Evolutionary conservation across 2,888 invertebrate genomes (phyloP).

Genomic region (Acrobasis suavella): DNA sequence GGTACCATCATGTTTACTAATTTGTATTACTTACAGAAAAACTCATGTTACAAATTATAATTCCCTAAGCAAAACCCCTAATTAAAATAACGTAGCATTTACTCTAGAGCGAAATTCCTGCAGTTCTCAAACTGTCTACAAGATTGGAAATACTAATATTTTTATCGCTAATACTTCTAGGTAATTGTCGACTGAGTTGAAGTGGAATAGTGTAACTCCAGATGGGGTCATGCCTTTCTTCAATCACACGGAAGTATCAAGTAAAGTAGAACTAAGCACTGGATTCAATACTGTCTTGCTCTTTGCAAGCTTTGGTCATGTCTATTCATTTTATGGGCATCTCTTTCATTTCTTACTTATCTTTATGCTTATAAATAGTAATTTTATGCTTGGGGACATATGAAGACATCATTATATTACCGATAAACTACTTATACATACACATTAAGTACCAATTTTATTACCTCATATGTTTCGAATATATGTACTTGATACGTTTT

Average conservation of each 20-base stretch:
- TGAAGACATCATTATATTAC: too few relatives aligned
- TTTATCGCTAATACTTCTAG: neutral
- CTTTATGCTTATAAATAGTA: too few relatives aligned
- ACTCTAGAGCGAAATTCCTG: neutral
- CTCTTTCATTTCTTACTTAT: neutral
- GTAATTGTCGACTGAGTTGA: neutral
- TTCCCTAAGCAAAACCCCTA: neutral
- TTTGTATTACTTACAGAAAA: too few relatives aligned
- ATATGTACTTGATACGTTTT: too few relatives aligned
- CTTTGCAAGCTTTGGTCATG: neutral
- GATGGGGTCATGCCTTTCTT: conserved; percentile 6
- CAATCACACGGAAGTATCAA: conserved; percentile 1
- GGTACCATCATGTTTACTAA: too few relatives aligned
- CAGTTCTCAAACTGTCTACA: neutral
- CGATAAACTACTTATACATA: too few relatives aligned
- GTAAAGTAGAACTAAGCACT: conserved; percentile 1
- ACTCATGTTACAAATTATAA: neutral
- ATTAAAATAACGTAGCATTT: conserved; percentile 4
- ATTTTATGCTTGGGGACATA: neutral
- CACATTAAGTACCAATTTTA: too few relatives aligned
- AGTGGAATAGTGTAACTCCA: conserved; percentile 9
- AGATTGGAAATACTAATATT: neutral
- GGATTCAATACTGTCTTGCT: conserved; percentile 1
- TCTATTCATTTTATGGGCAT: neutral
- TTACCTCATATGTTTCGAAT: too few relatives aligned